Percentiles rank a stretch among this genome's conserved stretches.
Evolutionary conservation across 2,113 vertebrate genomes (phyloP).

Genomic region (Leiothrix lutea): DNA sequence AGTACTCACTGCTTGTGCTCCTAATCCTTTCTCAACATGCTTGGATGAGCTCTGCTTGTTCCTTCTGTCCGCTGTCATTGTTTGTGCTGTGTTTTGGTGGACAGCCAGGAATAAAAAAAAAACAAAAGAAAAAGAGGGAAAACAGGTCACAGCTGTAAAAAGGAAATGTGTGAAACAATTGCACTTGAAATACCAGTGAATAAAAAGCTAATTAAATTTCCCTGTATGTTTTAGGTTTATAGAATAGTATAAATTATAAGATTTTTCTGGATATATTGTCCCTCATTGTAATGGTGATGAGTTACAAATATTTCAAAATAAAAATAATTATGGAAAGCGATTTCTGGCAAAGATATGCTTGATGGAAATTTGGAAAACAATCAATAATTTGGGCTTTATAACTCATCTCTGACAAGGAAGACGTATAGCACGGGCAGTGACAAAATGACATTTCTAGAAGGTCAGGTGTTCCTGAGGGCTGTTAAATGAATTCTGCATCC

Average conservation of each 20-base stretch:
- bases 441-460: not conserved
- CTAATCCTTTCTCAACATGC: not conserved
- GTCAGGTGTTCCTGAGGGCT: not conserved
- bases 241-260: not conserved
- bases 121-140: not conserved
- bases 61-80: not conserved
- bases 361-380: not conserved
- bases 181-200: not conserved
- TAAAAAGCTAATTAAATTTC: not conserved
- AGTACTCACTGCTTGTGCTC: not conserved
- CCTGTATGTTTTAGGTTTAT: not conserved
- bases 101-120: not conserved
- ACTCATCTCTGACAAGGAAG: not conserved
- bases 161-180: not conserved
- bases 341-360: not conserved
- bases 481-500: not conserved
- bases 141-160: not conserved
- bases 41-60: not conserved
- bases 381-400: not conserved
- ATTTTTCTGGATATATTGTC: not conserved
- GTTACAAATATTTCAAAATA: not conserved
- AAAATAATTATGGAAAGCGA: not conserved
- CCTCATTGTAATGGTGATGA: not conserved
- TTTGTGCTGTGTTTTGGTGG: not conserved
- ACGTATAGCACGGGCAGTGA: not conserved